Percentiles rank a stretch among this genome's conserved stretches.
Conservation (phyloP, 2,888 invertebrate species). For the Copidosoma aretas region DNA sequence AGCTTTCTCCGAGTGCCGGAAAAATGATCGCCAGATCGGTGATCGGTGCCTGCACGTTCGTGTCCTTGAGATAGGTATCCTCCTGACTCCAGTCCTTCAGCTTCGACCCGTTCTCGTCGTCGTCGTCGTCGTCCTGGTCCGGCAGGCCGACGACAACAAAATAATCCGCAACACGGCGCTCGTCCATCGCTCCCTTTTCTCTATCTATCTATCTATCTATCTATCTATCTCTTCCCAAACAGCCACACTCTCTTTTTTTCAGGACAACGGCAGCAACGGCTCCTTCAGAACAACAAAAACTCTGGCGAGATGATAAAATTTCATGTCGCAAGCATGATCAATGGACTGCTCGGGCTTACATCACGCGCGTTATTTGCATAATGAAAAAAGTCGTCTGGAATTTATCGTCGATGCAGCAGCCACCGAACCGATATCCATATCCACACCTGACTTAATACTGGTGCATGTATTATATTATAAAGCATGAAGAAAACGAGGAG, state of each 20-base stretch:
- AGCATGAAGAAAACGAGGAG: no score
- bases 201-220: background rate
- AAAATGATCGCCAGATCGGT: constrained; percentile 94
- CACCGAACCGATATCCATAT: no score
- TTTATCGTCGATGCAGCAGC: constrained; percentile 4
- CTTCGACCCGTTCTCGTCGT: constrained; percentile 69
- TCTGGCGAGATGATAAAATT: no score
- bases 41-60: constrained; percentile 87
- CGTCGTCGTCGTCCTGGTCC: constrained; percentile 48
- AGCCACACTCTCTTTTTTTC: no score
- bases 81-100: constrained; percentile 63
- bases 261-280: no score
- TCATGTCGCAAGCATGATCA: constrained; percentile 38
- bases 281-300: constrained; percentile 23
- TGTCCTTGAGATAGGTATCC: constrained; percentile 77
- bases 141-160: constrained; percentile 97
- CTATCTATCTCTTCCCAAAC: no score
- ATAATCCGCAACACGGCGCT: constrained; percentile 92
- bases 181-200: constrained; percentile 70
- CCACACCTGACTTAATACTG: no score
- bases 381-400: constrained; percentile 5
- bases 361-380: constrained; percentile 12
- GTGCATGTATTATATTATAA: no score
- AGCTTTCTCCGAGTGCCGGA: constrained; percentile 83
- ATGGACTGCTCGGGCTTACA: constrained; percentile 29